Conservation (phyloP, 2,113 vertebrate genomes). For the Mesembrinibis cayennensis region DNA sequence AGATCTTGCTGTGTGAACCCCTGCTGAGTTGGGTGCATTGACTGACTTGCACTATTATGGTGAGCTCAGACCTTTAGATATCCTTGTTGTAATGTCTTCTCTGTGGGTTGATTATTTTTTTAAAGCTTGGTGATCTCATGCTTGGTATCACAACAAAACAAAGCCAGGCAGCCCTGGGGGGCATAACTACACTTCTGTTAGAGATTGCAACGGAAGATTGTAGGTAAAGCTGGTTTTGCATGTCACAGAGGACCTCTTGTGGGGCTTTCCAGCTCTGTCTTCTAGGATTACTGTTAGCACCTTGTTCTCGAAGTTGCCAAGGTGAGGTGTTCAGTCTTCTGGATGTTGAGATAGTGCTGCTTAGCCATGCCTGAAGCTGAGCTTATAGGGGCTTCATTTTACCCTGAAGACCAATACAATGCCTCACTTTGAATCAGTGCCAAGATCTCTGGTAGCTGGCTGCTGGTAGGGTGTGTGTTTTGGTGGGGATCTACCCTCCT, state of each 20-base stretch:
- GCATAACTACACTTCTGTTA: background rate
- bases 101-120: background rate
- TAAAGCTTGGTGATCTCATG: background rate
- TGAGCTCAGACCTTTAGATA: background rate
- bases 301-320: background rate
- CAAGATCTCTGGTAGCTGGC: background rate
- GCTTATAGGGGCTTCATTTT: background rate
- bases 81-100: background rate
- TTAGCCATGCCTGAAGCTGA: background rate
- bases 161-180: background rate
- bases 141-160: background rate
- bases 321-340: background rate
- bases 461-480: background rate
- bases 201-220: background rate
- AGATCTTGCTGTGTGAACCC: background rate
- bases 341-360: background rate
- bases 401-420: background rate
- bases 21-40: background rate
- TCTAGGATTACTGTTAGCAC: background rate
- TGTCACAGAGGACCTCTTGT: background rate
- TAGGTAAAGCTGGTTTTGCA: background rate
- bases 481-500: background rate
- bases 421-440: rapidly evolving
- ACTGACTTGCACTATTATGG: background rate
- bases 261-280: background rate